phyloP scores from a whole-genome alignment of 2,888 invertebrate genomes.

The Saturnia pavonia region DNA sequence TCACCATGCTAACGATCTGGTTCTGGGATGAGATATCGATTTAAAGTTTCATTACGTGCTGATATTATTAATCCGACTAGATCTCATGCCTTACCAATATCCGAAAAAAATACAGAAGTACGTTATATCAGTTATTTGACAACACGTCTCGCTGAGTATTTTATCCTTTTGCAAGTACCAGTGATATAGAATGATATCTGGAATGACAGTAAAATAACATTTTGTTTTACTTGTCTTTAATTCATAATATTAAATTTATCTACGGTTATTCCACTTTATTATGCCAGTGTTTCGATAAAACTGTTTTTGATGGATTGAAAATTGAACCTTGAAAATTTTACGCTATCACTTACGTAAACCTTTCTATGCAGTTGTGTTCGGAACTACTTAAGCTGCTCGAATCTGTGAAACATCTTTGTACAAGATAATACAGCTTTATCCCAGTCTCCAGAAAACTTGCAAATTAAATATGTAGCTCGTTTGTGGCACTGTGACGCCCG shows the following conservation, averaged over 20 bases:
- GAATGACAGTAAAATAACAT: background rate
- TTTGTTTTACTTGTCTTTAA: background rate
- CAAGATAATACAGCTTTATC: background rate
- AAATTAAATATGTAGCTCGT: background rate
- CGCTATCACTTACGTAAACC: background rate
- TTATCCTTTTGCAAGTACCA: background rate
- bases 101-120: background rate
- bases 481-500: background rate
- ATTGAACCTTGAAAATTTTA: background rate
- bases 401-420: background rate
- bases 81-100: background rate
- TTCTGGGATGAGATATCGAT: background rate
- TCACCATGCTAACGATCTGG: background rate
- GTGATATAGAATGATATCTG: background rate
- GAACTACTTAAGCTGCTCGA: background rate
- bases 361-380: background rate
- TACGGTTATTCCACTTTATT: conserved; percentile 3
- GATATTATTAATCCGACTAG: background rate
- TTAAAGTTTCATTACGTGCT: background rate
- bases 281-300: background rate
- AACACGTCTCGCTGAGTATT: background rate
- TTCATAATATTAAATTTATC: conserved; percentile 1
- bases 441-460: no score
- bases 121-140: background rate
- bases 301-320: background rate